Base-by-base conservation (phyloP, 30 jellyfish, hydroid and myxozoan genomes). In the Catostylus mosaicus region DNA sequence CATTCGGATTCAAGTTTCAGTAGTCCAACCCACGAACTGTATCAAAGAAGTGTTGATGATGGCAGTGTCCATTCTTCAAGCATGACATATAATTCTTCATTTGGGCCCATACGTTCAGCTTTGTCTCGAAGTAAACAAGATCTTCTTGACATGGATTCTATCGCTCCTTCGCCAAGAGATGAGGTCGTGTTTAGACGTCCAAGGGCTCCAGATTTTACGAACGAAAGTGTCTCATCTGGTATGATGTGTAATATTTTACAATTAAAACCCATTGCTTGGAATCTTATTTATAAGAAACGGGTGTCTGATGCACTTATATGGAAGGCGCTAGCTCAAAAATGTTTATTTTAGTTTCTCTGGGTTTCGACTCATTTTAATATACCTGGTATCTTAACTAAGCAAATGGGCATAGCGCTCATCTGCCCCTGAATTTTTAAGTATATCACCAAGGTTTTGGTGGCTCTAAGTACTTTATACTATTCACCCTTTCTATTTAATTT, bases 111-210 rank as follows among this genome's bases (percentile, higher is more conserved):
- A 30, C 94, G 98, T 14, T 54, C 96, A 1, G 91, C 91, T 16
- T 67, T 93, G 46, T 93, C 98, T 18, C 67, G 93, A 50, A 86
- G 98, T 76, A 96, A 96, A 20, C 94, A 67, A 64, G 96, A 93
- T 60, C 78, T 86, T 8, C 68, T 80, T 18, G 57, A 51, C 18
- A 68, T 72, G 19, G 96, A 87, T 62, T 78, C 54, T 16, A 64
- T 66, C 35, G 70, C 75, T 8, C 16, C 89, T 20, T 38, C 78
- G 0, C 75, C 82, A 22, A 37, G 12, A 24, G 90, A 82, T 1
- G 65, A 59, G 0, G 86, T 68, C 50, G 73, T 82, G 30, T 29
- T 82, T 7, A 62, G 92, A 60, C 36, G 86, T 50, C 86, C 79
- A 4, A 52, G 75, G 47, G 26, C 67, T 30, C 65, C 37, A 40